Conservation (phyloP, 2,888 invertebrate species). For the Microctonus brassicae region DNA sequence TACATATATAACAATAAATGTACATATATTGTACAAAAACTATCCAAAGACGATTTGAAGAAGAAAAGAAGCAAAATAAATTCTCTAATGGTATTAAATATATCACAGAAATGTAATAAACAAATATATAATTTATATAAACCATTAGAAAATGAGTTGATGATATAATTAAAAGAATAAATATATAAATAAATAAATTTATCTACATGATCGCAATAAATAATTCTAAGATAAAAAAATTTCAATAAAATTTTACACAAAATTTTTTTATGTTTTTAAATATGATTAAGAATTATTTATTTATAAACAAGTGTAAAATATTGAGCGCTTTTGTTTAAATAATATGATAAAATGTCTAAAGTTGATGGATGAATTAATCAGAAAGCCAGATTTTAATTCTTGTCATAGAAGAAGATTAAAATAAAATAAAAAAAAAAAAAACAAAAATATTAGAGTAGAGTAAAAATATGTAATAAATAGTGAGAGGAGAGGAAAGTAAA, state of each 20-base stretch:
- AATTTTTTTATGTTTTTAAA: too few relatives aligned
- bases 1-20: too few relatives aligned
- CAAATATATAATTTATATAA: background rate
- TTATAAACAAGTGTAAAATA: too few relatives aligned
- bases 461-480: slow-evolving; percentile 57
- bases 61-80: background rate
- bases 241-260: too few relatives aligned
- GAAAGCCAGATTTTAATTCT: slow-evolving; percentile 69
- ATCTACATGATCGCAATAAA: background rate
- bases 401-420: slow-evolving; percentile 56
- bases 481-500: too few relatives aligned
- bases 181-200: background rate
- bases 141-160: background rate
- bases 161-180: background rate
- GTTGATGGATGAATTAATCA: too few relatives aligned
- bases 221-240: too few relatives aligned
- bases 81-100: slow-evolving; percentile 62
- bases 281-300: too few relatives aligned
- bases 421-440: slow-evolving; percentile 24
- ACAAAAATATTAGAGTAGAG: slow-evolving; percentile 63
- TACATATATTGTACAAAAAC: too few relatives aligned
- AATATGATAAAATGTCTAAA: too few relatives aligned
- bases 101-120: too few relatives aligned
- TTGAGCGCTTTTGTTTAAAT: too few relatives aligned
- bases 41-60: slow-evolving; percentile 20